phyloP scores from a whole-genome alignment of 1,140 invertebrate species.

The Drosophila littoralis region DNA sequence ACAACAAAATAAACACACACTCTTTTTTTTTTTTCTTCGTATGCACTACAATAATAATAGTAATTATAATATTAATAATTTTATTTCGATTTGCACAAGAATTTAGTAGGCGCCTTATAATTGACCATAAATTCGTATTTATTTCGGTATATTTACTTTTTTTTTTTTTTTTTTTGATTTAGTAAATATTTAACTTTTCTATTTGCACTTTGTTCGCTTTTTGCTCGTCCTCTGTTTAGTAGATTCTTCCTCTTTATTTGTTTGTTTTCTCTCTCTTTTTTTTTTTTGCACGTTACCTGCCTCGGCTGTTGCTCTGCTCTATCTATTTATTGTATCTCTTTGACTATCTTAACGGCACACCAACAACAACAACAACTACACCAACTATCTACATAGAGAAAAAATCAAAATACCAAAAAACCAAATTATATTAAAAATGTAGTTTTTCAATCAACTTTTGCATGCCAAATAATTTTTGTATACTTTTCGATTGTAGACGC shows the following conservation, averaged over 20 bases:
- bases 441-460: slow-evolving; percentile 36
- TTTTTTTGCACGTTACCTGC: slow-evolving; percentile 24
- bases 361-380: slow-evolving; percentile 24
- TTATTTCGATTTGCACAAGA: slow-evolving; percentile 45
- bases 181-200: slow-evolving; percentile 33
- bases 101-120: slow-evolving; percentile 43
- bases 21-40: slow-evolving; percentile 29
- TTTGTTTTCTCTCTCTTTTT: not conserved
- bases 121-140: slow-evolving; percentile 44
- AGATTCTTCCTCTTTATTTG: not conserved
- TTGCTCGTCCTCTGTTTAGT: slow-evolving; percentile 24
- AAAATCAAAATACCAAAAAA: slow-evolving; percentile 6
- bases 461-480: slow-evolving; percentile 32
- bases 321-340: slow-evolving; percentile 22
- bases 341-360: slow-evolving; percentile 26
- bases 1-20: not conserved
- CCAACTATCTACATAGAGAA: slow-evolving; percentile 5
- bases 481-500: slow-evolving; percentile 21
- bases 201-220: slow-evolving; percentile 34
- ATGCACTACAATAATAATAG: slow-evolving; percentile 36
- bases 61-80: slow-evolving; percentile 45
- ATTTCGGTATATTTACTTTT: slow-evolving; percentile 3
- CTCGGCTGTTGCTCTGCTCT: slow-evolving; percentile 19
- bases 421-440: slow-evolving; percentile 1
- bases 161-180: slow-evolving; percentile 32